Base-by-base conservation (phyloP, 2,888 invertebrate species). In the Elaeidobius kamerunicus region DNA sequence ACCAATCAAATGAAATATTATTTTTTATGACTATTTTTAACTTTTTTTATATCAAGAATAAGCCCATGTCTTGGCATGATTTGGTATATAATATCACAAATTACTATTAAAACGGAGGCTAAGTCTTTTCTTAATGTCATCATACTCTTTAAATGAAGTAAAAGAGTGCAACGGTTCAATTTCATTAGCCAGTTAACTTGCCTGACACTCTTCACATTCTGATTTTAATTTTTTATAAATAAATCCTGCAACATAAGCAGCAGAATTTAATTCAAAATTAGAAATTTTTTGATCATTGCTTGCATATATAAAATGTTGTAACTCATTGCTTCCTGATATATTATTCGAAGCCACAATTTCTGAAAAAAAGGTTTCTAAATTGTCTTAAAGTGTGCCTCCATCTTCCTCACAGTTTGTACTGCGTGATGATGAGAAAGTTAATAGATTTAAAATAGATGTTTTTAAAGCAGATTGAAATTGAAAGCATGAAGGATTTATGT, bases 231-330 rank as follows among this genome's bases (percentile, higher is more conserved):
- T 32, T 32, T 32, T 32, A 32, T 11, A 6, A 32, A 32, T 32
- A 32, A 32, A 32, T 32, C 32, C 32, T 12, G 32, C 32, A 6
- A 32, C 32, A 32, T 32, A 32, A 32, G 32, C 32, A 32, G 12
- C 32, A 32, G 12, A 32, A 32, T 12, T 32, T 32, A 32, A 32
- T 6, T 32, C 32, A 12, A 12, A 32, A 12, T 11, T 11, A 32
- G 32, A n/a, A n/a, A n/a, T n/a, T n/a, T n/a, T n/a, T n/a, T n/a
- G n/a, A n/a, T n/a, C n/a, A n/a, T n/a, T n/a, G n/a, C n/a, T n/a
- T n/a, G n/a, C n/a, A n/a, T n/a, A n/a, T n/a, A n/a, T n/a, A n/a
- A n/a, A n/a, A n/a, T n/a, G n/a, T n/a, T n/a, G n/a, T n/a, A n/a
- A n/a, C n/a, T n/a, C n/a, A n/a, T n/a, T n/a, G 32, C 32, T 11